Evolutionary conservation across 2,797 vertebrate genomes (phyloP).

Genomic region (Scarus forsteni): DNA sequence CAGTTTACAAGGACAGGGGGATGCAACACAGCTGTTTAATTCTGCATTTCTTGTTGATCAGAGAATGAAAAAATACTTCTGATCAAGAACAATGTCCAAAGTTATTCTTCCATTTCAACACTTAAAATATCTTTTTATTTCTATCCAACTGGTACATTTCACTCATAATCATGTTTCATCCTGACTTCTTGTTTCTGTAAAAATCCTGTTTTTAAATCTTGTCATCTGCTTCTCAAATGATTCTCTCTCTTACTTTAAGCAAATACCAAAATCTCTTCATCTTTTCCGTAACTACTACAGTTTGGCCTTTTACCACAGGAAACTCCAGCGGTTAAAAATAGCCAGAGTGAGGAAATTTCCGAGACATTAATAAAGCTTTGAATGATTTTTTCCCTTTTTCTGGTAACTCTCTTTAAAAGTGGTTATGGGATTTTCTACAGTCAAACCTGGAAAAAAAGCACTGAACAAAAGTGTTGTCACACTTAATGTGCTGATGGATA

Average conservation of each 20-base stretch:
- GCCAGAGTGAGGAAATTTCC: neutral
- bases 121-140: too few relatives aligned
- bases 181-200: neutral
- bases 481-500: too few relatives aligned
- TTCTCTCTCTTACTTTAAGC: constrained; percentile 7
- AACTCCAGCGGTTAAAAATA: constrained; percentile 35
- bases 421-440: neutral
- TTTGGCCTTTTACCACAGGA: constrained; percentile 12
- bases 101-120: too few relatives aligned
- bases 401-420: neutral
- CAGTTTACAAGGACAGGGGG: too few relatives aligned
- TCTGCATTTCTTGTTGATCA: too few relatives aligned
- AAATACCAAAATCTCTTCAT: neutral
- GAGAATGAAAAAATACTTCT: too few relatives aligned
- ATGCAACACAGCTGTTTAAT: too few relatives aligned
- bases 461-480: too few relatives aligned
- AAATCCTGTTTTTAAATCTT: neutral
- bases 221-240: neutral
- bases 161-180: neutral
- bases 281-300: neutral
- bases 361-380: neutral
- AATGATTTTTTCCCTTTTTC: neutral
- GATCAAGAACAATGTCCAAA: too few relatives aligned
- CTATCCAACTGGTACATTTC: too few relatives aligned
- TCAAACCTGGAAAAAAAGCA: neutral